A percentile compares a stretch with the other conserved stretches of the same genome.
These are phyloP conservation scores for Cantharis nigra DNA, from an alignment of 2,888 invertebrate species.

Conservation along the genomic window DNA sequence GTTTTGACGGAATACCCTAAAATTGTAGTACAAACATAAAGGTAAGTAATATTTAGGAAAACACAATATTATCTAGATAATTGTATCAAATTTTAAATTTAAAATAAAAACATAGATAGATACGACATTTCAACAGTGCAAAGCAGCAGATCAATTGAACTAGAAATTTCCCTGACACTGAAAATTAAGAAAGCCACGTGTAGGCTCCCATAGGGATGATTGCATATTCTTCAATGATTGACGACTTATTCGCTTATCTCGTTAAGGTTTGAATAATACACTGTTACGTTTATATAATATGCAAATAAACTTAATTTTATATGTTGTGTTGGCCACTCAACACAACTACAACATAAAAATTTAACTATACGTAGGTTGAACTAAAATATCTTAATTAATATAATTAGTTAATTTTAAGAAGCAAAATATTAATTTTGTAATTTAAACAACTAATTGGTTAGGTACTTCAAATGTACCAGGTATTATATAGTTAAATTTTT, in stretches of 20 bases:
- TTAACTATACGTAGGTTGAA: not conserved
- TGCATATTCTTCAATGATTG: constrained; percentile 37
- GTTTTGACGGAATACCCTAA: too few relatives aligned
- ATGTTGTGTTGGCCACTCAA: not conserved
- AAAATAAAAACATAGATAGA: too few relatives aligned
- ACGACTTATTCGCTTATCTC: constrained; percentile 40
- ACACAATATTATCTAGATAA: too few relatives aligned
- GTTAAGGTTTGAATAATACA: constrained; percentile 32
- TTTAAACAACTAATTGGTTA: not conserved
- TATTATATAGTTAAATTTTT: too few relatives aligned
- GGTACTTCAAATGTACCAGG: not conserved
- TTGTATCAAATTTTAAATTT: too few relatives aligned
- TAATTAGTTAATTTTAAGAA: not conserved
- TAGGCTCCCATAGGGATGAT: constrained; percentile 37
- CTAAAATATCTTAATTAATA: not conserved
- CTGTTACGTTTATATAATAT: not conserved
- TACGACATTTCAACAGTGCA: not conserved
- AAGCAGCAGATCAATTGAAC: not conserved
- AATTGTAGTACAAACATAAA: not conserved
- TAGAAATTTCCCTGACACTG: constrained; percentile 2
- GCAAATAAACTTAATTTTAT: not conserved
- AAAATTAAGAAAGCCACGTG: constrained; percentile 32
- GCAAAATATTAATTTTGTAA: not conserved
- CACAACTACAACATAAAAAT: too few relatives aligned
- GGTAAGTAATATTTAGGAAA: not conserved